Base-by-base conservation (phyloP, 2,888 invertebrate species). In the Augochlorella aurata region DNA sequence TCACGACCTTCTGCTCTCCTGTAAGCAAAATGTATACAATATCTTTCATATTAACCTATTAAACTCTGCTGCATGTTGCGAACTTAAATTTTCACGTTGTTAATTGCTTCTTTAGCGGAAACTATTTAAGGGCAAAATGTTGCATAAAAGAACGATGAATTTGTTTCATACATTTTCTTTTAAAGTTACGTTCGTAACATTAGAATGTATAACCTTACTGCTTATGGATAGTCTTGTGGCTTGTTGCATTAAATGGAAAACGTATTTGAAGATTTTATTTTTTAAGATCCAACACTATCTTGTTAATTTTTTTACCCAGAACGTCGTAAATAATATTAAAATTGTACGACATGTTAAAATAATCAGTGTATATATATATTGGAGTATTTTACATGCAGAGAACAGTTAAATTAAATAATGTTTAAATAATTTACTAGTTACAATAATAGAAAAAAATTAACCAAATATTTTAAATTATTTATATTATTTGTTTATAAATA, bases 1-100 rank as follows among this genome's bases (percentile, higher is more conserved):
- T 95, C 96, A 97, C 94, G 97, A 97, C 95, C 96, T 98, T 94
- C 96, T 98, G 94, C 96, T 97, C 93, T 96, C 96, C 92, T 97
- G 97, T 97, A 96, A 96, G 97, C 94, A 91, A 75, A 88, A 84
- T 82, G 81, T 87, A 87, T 84, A 88, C 86, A 86, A 80, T 84
- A 79, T 50, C 58, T 83, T 82, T 81, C 71, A 44, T 71, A 81
- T 87, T 88, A 88, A 88, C 88, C 88, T 88, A 81, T 78, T 61
- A 49, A 65, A 79, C 71, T 85, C 38, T 74, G 49, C 65, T 74
- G 74, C 79, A 83, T 77, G 80, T 79, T 29, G n/a, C 50, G 47
- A 69, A 74, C 38, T 66, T 67, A 70, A n/a, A n/a, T 68, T 69
- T 29, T 38, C 14, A 14, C 18, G 16, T 68, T 12, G 21, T 24